Evolutionary conservation across 1,140 invertebrate genomes (phyloP), one percentile per base, ranked within the genome.

Genomic region (Hydropsyche tenuis): DNA sequence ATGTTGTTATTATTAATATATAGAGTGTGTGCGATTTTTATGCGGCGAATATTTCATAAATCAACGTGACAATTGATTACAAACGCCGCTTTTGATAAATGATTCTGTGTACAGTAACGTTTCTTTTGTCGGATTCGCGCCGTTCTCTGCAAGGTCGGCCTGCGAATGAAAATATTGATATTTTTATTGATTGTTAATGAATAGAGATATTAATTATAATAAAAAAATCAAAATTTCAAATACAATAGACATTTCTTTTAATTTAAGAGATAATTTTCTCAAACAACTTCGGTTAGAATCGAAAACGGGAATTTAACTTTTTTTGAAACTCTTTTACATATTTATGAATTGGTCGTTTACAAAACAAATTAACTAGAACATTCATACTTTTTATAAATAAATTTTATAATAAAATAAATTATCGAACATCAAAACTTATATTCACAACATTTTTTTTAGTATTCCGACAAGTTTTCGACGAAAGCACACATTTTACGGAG

Each of bases 21-120:
- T 60, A 25, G 56, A 60, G 23, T 23, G 56, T 60, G 23, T 60
- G 56, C 56, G 56, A 60, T 60, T 60, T 60, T 60, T 25, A 23
- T 60, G 25, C 56, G 2, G 56, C 2, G 23, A 25, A 53, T 53
- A 18, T 53, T 11, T 53, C 20, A 56, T 56, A 60, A 60, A 60
- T 60, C 56, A 60, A 60, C 56, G 56, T 60, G 56, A 60, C 56
- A 60, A 60, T 60, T 60, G 56, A 60, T 60, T 60, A 60, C 56
- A 20, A 18, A 20, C 48, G 48, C 56, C 20, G 56, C 23, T 25
- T 25, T 60, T 60, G 56, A 60, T 60, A 60, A 60, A 60, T 60
- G 56, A 60, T 60, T 60, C 18, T 27, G 56, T 37, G 9, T 37
- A 37, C 30, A 60, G 23, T 60, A 23, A 60, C 56, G 56, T 60